A percentile compares a stretch with the other conserved stretches of the same genome.
These are phyloP conservation scores for Sinodicranocentrus sp. DNA, from an alignment of 2,888 invertebrate species.

Conservation along the genomic window DNA sequence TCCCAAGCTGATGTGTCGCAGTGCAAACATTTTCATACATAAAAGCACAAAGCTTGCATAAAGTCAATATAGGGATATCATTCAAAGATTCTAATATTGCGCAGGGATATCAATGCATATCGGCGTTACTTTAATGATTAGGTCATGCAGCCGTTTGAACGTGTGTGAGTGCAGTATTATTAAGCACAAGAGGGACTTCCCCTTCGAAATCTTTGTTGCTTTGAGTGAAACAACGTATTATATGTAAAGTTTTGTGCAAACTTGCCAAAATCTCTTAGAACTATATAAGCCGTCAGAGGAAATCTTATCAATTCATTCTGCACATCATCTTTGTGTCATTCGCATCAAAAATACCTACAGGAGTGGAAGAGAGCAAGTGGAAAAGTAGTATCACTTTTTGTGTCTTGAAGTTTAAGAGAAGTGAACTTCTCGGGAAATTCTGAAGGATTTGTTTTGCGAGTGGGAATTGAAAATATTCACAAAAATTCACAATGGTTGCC, in stretches of 20 bases:
- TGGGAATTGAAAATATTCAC: constrained; percentile 38
- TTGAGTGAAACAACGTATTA: constrained; percentile 16
- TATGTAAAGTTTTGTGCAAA: constrained; percentile 49
- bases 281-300: constrained; percentile 72
- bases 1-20: too few species aligned
- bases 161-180: background rate
- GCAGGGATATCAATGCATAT: constrained; percentile 28
- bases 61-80: too few species aligned
- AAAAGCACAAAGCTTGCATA: too few species aligned
- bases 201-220: constrained; percentile 38
- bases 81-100: constrained; percentile 13
- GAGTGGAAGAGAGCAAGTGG: constrained; percentile 9
- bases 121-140: constrained; percentile 40
- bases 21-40: too few species aligned
- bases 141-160: constrained; percentile 29
- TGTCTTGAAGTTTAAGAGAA: constrained; percentile 49
- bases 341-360: constrained; percentile 50
- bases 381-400: too few species aligned
- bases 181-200: constrained; percentile 39
- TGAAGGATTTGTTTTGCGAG: constrained; percentile 2
- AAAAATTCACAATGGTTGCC: constrained; percentile 68
- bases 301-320: constrained; percentile 72
- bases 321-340: constrained; percentile 67
- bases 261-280: constrained; percentile 68
- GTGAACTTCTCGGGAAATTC: constrained; percentile 55